Evolutionary conservation across 2,113 vertebrate species (phyloP).

Genomic region (Vanacampus margaritifer): DNA sequence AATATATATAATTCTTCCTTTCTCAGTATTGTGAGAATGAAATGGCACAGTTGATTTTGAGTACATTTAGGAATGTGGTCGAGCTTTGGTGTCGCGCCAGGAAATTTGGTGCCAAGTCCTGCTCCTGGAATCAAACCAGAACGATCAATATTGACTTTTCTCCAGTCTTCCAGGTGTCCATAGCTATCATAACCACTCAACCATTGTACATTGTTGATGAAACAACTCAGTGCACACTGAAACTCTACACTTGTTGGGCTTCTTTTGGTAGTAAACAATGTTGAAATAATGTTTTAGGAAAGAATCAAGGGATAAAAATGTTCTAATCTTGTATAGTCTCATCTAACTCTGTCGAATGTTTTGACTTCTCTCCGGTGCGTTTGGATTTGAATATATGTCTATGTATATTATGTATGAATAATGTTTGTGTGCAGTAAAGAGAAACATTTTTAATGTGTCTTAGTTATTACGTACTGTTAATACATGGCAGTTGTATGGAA

Average conservation of each 20-base stretch:
- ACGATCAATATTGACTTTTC: background rate
- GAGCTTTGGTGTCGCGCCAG: background rate
- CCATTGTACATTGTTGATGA: background rate
- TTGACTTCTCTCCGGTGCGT: background rate
- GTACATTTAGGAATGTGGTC: background rate
- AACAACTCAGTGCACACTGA: conserved; percentile 6
- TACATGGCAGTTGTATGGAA: background rate
- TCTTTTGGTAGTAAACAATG: conserved; percentile 10
- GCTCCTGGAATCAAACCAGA: background rate
- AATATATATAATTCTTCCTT: background rate
- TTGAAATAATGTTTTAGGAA: background rate
- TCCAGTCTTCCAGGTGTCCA: background rate
- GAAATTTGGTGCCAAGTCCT: background rate
- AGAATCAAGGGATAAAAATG: background rate
- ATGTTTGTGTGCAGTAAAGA: conserved; percentile 34
- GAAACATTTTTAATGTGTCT: conserved; percentile 3
- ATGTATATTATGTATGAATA: conserved; percentile 28
- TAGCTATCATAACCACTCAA: background rate
- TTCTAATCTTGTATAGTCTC: background rate
- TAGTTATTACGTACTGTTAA: background rate
- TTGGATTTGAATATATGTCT: conserved; percentile 3
- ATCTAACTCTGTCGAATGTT: background rate
- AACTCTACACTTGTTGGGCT: conserved; percentile 1
- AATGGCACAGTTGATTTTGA: background rate
- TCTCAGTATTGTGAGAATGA: background rate